These are phyloP conservation scores for Plutella xylostella DNA, from an alignment of 2,888 invertebrate genomes.

Conservation along the genomic window DNA sequence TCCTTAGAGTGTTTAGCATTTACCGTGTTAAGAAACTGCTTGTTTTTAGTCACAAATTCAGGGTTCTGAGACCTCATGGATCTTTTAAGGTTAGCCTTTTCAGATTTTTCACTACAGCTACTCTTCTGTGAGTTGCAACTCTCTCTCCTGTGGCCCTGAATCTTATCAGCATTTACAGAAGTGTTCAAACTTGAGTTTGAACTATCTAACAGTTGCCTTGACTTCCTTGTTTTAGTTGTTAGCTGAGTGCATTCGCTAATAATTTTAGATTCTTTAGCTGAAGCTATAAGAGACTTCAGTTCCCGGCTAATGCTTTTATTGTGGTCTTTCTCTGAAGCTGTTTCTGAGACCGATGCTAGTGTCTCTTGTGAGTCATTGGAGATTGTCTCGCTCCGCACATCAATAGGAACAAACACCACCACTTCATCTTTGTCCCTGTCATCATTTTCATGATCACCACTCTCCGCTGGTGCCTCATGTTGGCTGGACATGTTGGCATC, in stretches of 20 bases:
- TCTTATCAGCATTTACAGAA: slow-evolving; percentile 41
- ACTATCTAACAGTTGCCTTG: slow-evolving; percentile 52
- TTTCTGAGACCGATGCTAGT: slow-evolving; percentile 5
- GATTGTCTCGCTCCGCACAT: slow-evolving; percentile 27
- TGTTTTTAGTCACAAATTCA: slow-evolving; percentile 73
- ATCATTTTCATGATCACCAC: neutral
- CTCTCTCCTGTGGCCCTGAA: slow-evolving; percentile 34
- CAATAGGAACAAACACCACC: slow-evolving; percentile 15
- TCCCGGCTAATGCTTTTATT: slow-evolving; percentile 66
- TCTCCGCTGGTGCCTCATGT: slow-evolving; percentile 10
- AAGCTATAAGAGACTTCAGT: slow-evolving; percentile 72
- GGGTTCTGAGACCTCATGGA: slow-evolving; percentile 74
- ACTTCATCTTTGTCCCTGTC: neutral
- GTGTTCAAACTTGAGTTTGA: slow-evolving; percentile 51
- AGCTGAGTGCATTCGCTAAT: slow-evolving; percentile 69
- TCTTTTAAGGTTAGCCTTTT: slow-evolving; percentile 39
- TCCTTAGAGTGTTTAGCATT: slow-evolving; percentile 40
- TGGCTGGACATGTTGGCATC: neutral
- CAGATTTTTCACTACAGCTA: slow-evolving; percentile 48
- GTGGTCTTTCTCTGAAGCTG: slow-evolving; percentile 40
- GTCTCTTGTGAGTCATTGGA: slow-evolving; percentile 42
- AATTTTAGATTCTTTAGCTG: slow-evolving; percentile 77
- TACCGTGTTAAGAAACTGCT: slow-evolving; percentile 69
- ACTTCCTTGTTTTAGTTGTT: slow-evolving; percentile 35
- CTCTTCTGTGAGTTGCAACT: slow-evolving; percentile 48